Conservation (phyloP, 2,113 vertebrate genomes). For the Melanocharis versteri region DNA sequence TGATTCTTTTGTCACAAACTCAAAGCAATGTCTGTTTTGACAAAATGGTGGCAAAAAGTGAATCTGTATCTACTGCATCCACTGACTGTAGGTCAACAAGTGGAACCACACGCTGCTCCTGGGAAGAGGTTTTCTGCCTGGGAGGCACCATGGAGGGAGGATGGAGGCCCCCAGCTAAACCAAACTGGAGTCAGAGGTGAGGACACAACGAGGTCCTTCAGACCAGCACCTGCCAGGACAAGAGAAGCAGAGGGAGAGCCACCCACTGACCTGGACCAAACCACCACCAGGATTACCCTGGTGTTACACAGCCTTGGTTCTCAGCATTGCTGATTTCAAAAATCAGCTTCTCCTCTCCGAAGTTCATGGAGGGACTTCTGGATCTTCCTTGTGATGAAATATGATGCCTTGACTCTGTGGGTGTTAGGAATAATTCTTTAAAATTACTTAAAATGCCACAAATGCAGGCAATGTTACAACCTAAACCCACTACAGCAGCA, state of each 20-base stretch:
- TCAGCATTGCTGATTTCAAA: neutral
- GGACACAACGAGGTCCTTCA: neutral
- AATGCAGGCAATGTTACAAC: neutral
- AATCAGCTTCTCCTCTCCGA: neutral
- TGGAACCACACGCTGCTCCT: neutral
- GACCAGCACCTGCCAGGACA: neutral
- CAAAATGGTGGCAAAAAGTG: neutral
- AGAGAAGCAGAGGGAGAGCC: neutral
- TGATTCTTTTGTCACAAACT: neutral
- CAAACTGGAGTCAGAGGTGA: neutral
- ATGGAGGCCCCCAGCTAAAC: neutral
- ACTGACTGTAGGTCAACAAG: neutral
- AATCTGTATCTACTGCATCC: neutral
- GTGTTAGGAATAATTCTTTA: neutral
- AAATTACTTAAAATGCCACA: neutral
- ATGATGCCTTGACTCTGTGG: neutral
- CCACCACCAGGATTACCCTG: neutral
- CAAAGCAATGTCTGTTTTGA: neutral
- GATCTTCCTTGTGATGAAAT: neutral
- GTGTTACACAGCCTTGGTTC: neutral
- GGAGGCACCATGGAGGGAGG: neutral
- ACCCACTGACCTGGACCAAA: neutral
- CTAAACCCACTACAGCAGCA: neutral
- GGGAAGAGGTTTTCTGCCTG: neutral
- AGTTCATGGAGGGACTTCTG: neutral